Percentiles rank a stretch among this genome's conserved stretches.
These are phyloP conservation scores for Psophia crepitans DNA, from an alignment of 2,113 vertebrate species.

Conservation along the genomic window DNA sequence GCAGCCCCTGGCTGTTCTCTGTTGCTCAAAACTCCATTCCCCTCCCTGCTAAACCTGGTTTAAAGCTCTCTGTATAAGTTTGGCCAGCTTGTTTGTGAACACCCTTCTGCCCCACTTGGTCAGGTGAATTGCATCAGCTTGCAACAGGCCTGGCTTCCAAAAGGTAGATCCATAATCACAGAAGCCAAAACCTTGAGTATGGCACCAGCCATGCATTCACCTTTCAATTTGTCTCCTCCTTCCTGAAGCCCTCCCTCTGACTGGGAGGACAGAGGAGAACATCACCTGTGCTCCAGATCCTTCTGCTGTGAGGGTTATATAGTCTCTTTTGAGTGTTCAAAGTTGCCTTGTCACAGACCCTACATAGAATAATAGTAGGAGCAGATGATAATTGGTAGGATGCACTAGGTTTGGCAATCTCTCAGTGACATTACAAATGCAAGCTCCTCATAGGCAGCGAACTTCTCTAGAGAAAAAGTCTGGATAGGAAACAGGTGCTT, in stretches of 20 bases:
- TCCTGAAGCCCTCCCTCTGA: background rate
- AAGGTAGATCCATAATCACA: rapidly evolving
- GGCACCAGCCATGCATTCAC: rapidly evolving
- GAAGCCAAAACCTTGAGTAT: background rate
- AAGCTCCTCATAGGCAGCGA: background rate
- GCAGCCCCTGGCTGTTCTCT: background rate
- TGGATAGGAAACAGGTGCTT: background rate
- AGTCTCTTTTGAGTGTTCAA: background rate
- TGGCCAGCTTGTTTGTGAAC: background rate
- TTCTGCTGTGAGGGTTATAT: background rate
- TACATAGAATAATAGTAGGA: background rate
- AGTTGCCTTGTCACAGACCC: background rate
- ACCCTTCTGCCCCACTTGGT: background rate
- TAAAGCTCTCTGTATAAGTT: rapidly evolving
- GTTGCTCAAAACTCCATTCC: background rate
- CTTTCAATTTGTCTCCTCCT: background rate
- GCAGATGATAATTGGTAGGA: background rate
- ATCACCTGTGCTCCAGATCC: no score
- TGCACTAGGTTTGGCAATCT: background rate
- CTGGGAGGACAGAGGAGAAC: background rate
- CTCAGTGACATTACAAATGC: background rate
- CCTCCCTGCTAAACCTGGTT: background rate
- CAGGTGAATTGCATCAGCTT: background rate
- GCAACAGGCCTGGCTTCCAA: background rate
- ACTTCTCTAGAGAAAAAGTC: background rate